Evolutionary conservation across 2,113 vertebrate species (phyloP).

Genomic region (Podarcis cretensis): DNA sequence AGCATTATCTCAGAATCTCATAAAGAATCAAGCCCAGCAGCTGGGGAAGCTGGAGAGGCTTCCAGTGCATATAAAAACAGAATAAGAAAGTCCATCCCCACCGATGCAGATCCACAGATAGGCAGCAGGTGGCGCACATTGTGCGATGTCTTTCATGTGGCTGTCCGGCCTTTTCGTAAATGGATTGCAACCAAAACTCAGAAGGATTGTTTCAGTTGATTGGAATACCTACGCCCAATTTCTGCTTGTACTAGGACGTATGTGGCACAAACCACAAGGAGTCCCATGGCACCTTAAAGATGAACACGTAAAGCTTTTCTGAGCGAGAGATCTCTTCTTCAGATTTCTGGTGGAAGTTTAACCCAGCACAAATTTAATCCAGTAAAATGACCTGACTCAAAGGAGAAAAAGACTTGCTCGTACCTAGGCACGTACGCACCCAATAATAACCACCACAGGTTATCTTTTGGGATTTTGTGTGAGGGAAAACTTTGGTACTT

Average conservation of each 20-base stretch:
- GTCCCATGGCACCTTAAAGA: background rate
- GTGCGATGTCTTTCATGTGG: background rate
- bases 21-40: too few relatives aligned
- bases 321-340: background rate
- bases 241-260: background rate
- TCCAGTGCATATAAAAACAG: too few relatives aligned
- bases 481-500: too few relatives aligned
- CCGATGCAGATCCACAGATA: constrained; percentile 15
- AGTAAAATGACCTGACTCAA: background rate
- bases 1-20: too few relatives aligned
- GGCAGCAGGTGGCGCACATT: constrained; percentile 61
- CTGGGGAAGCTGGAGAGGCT: too few relatives aligned
- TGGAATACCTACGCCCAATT: background rate
- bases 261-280: background rate
- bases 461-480: too few relatives aligned
- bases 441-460: too few relatives aligned
- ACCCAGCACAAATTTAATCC: background rate
- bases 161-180: background rate
- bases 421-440: too few relatives aligned
- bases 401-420: background rate
- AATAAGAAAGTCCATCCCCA: too few relatives aligned
- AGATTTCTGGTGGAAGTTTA: background rate
- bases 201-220: background rate
- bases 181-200: background rate
- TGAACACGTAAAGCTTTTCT: background rate